Evolutionary conservation across 2,888 invertebrate species (phyloP), one percentile per base, ranked within the genome.

Genomic region (Lamellibrachia columna): DNA sequence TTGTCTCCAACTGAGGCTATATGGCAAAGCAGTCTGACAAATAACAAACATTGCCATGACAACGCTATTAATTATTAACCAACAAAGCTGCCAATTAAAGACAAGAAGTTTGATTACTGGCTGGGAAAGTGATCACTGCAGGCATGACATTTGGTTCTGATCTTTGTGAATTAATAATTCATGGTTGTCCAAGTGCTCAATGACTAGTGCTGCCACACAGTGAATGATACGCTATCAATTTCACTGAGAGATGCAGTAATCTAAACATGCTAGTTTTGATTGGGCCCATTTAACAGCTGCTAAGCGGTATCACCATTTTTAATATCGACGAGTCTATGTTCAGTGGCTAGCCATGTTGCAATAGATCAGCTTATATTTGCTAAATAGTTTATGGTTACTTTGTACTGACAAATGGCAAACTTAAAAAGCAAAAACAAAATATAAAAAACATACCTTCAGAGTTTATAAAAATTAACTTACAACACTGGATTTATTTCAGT

Each of bases 41-140:
- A 75, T 75, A 75, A 75, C 75, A 75, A 75, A 75, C 75, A 75
- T 75, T 75, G 75, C 22, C 75, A 75, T 75, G 75, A 75, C 75
- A 75, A 75, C 75, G 15, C 15, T 22, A 75, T 75, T 75, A 75
- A 75, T 22, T 75, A 75, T 75, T 75, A 75, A 75, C 75, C 75
- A 75, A n/a, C 22, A 15, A 75, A 15, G 75, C 75, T 75, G 75
- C 75, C 75, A 75, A 75, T 75, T 75, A 75, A 75, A 75, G 75
- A 75, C 22, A 75, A 75, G 75, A 75, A 75, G 75, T 22, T 75
- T 75, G 75, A 75, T 75, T 75, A 75, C 22, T 75, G 75, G 75
- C 75, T 75, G n/a, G 75, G 75, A 75, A 75, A 75, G 75, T 75
- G 75, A 75, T 75, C 75, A 75, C 75, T 22, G 75, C 75, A 22